Evolutionary conservation across 1,140 invertebrate species (phyloP).

Genomic region (Megathymus violae): DNA sequence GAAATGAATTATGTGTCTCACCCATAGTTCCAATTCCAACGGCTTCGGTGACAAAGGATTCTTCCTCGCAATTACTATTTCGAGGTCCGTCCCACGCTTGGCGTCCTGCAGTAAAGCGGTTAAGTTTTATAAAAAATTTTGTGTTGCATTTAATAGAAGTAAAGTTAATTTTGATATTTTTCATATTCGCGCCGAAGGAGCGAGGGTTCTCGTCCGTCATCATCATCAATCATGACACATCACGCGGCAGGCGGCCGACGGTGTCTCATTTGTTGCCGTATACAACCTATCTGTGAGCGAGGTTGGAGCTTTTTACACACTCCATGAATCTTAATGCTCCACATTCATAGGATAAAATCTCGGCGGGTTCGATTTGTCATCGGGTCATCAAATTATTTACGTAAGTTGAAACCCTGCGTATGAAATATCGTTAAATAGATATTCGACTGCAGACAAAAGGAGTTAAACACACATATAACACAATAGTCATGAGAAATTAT

Average conservation of each 20-base stretch:
- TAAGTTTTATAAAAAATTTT: conserved; percentile 22
- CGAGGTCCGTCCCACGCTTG: conserved; percentile 91
- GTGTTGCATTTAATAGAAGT: conserved; percentile 35
- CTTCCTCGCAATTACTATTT: conserved; percentile 91
- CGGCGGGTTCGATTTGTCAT: conserved; percentile 11
- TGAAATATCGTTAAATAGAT: too few species aligned
- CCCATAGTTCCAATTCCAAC: conserved; percentile 91
- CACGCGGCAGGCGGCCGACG: conserved; percentile 50
- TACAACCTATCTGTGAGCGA: conserved; percentile 34
- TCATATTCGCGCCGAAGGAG: conserved; percentile 45
- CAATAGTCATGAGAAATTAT: too few species aligned
- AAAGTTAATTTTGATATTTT: conserved; percentile 55
- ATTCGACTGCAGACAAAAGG: too few species aligned
- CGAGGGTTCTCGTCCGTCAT: conserved; percentile 52
- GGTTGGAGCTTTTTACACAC: conserved; percentile 46
- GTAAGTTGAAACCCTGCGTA: too few species aligned
- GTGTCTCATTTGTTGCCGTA: conserved; percentile 55
- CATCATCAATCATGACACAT: conserved; percentile 70
- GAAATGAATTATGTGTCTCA: conserved; percentile 79
- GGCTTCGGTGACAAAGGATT: conserved; percentile 90
- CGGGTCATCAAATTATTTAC: conserved; percentile 5
- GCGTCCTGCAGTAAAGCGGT: conserved; percentile 86
- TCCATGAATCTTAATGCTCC: conserved; percentile 26
- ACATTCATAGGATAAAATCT: conserved; percentile 15
- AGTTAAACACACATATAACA: too few species aligned